Percentiles rank a stretch among this genome's conserved stretches.
Evolutionary conservation across 2,797 vertebrate genomes (phyloP).

Genomic region (Onychomys torridus): DNA sequence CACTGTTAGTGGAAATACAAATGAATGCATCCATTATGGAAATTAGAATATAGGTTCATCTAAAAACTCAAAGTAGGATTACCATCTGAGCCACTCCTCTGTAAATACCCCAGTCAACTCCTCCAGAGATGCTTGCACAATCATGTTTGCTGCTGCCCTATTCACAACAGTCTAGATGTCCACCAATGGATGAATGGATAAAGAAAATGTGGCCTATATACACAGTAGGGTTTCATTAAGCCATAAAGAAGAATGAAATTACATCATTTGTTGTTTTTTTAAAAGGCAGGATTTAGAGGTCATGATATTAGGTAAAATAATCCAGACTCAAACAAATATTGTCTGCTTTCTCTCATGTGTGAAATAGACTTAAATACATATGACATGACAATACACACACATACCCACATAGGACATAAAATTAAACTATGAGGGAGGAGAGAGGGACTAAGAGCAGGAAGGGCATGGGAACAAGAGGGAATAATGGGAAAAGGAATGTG

Average conservation of each 20-base stretch:
- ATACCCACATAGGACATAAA: neutral
- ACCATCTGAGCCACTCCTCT: too few relatives aligned
- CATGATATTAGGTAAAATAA: neutral
- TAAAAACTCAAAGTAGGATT: neutral
- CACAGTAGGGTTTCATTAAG: neutral
- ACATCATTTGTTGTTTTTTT: neutral
- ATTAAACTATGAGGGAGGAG: neutral
- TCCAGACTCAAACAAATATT: neutral
- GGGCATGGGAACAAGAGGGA: neutral
- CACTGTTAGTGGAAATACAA: neutral
- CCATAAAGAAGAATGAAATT: neutral
- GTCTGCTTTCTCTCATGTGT: neutral
- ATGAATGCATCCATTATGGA: neutral
- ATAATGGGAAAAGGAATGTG: neutral
- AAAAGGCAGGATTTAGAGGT: neutral
- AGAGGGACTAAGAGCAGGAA: neutral
- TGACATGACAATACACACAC: neutral
- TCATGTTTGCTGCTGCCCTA: neutral
- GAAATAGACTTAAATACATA: neutral
- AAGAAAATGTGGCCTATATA: neutral
- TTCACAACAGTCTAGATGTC: neutral
- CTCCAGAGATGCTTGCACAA: neutral
- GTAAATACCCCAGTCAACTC: neutral
- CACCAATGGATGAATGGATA: neutral
- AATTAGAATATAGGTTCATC: neutral